Conservation (phyloP, 2,888 invertebrate species). For the Isoperla grammatica region DNA sequence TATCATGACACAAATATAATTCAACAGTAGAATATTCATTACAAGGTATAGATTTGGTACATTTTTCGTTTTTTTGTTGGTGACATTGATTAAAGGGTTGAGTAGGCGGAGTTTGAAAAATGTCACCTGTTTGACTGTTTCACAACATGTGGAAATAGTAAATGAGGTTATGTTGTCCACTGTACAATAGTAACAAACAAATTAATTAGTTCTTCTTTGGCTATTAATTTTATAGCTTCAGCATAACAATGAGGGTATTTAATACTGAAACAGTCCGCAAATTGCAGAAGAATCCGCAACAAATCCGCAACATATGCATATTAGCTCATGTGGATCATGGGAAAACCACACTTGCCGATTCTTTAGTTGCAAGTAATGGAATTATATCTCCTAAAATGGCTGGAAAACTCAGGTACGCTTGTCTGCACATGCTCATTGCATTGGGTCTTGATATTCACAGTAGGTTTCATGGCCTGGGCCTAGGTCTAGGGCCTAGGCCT, state of each 20-base stretch:
- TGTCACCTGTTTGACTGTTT: neutral
- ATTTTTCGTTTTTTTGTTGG: too few relatives aligned
- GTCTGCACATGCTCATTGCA: too few relatives aligned
- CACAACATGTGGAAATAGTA: neutral
- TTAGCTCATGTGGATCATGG: constrained; percentile 98
- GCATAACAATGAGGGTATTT: constrained; percentile 51
- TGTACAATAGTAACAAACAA: neutral
- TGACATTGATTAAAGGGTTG: too few relatives aligned
- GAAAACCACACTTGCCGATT: constrained; percentile 94
- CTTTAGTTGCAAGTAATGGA: constrained; percentile 88
- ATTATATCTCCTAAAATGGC: constrained; percentile 88
- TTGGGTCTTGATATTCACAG: too few relatives aligned
- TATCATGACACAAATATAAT: too few relatives aligned
- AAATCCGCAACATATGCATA: constrained; percentile 91
- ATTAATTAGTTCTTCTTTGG: neutral
- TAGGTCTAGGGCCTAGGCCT: too few relatives aligned
- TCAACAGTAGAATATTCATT: too few relatives aligned
- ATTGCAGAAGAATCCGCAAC: constrained; percentile 62
- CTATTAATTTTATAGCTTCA: neutral
- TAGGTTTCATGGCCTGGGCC: too few relatives aligned
- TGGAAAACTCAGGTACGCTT: constrained; percentile 60
- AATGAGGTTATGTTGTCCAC: neutral
- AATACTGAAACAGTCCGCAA: constrained; percentile 52
- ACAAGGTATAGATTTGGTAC: too few relatives aligned
- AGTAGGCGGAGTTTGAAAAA: neutral